A percentile compares a stretch with the other conserved stretches of the same genome.
phyloP scores from a whole-genome alignment of 2,113 vertebrate genomes.

The Pteropus alecto region DNA sequence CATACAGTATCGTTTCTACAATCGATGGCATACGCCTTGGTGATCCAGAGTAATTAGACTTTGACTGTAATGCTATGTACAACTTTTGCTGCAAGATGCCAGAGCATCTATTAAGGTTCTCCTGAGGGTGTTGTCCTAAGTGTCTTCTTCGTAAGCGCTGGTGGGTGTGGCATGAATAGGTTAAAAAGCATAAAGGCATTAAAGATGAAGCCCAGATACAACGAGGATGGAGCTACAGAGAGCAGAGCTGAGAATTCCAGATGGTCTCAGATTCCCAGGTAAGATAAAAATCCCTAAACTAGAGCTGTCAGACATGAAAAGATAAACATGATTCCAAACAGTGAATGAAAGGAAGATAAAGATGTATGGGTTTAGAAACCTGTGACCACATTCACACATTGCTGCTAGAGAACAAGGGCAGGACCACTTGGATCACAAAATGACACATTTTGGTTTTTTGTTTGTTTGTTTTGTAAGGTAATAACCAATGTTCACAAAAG shows the following conservation, averaged over 20 bases:
- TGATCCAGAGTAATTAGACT: background rate
- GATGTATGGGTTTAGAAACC: background rate
- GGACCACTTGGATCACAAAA: background rate
- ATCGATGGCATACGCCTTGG: background rate
- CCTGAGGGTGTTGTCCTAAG: background rate
- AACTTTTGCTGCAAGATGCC: background rate
- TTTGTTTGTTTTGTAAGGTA: background rate
- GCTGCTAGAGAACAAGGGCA: background rate
- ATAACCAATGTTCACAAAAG: background rate
- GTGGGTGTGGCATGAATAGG: background rate
- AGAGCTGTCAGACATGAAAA: background rate
- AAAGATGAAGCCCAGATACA: background rate
- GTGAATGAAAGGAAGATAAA: background rate
- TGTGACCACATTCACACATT: background rate
- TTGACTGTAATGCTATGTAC: background rate
- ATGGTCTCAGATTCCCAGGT: background rate
- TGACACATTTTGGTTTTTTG: background rate
- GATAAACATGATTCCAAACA: background rate
- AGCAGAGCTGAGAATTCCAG: background rate
- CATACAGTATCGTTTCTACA: background rate
- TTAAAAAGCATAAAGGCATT: background rate
- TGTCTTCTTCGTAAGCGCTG: background rate
- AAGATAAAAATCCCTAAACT: slow-evolving; percentile 2
- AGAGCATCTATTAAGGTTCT: background rate
- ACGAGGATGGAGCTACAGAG: background rate